Percentiles rank a stretch among this genome's conserved stretches.
phyloP scores from a whole-genome alignment of 2,113 vertebrate species.

The Pogona vitticeps region DNA sequence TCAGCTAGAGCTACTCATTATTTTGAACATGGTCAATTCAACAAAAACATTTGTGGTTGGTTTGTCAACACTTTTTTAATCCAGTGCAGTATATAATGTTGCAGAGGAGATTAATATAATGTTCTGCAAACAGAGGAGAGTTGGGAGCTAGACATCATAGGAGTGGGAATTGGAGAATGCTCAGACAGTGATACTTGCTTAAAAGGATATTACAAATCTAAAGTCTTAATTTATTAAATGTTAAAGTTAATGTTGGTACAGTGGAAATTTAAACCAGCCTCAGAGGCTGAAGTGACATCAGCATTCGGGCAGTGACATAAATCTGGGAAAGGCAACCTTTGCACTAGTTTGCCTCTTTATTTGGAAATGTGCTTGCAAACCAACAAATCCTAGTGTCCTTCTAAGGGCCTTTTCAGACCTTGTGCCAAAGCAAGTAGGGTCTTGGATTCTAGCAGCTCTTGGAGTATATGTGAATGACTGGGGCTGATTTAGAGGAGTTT shows the following conservation, averaged over 20 bases:
- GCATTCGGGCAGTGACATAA: neutral
- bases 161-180: neutral
- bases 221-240: neutral
- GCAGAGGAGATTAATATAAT: neutral
- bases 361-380: slow-evolving; percentile 1
- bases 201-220: too few species aligned
- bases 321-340: slow-evolving; percentile 5
- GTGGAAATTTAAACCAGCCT: neutral
- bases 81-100: too few species aligned
- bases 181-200: neutral
- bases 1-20: too few species aligned
- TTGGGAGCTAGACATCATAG: neutral
- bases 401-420: neutral
- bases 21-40: too few species aligned
- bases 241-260: neutral
- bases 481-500: neutral
- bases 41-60: too few species aligned
- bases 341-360: slow-evolving; percentile 10
- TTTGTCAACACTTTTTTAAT: too few species aligned
- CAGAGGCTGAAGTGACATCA: neutral
- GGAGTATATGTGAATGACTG: neutral
- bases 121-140: neutral
- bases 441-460: neutral
- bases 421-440: too few species aligned
- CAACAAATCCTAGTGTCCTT: neutral